Percentiles rank a stretch among this genome's conserved stretches.
phyloP scores from a whole-genome alignment of 2,888 invertebrate species.

The Chironomus tentans region DNA sequence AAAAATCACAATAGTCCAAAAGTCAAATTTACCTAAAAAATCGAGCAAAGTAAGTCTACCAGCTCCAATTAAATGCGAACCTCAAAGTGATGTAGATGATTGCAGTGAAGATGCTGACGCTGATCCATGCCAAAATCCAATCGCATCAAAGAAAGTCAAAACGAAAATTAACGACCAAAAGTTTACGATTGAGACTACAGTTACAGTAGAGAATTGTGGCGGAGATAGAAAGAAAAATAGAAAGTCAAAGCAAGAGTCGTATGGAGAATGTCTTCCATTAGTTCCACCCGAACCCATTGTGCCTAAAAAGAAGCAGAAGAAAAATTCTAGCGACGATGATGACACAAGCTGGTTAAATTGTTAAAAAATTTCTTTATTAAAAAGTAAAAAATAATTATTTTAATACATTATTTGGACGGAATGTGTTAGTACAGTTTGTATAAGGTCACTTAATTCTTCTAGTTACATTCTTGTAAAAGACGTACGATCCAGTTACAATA shows the following conservation, averaged over 20 bases:
- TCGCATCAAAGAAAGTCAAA: not conserved
- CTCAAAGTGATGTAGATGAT: not conserved
- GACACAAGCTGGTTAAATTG: not conserved
- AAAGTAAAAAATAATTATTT: not conserved
- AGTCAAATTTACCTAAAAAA: not conserved
- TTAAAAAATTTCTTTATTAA: not conserved
- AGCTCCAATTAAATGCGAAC: no score
- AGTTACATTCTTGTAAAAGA: not conserved
- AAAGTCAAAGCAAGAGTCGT: not conserved
- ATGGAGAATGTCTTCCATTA: not conserved
- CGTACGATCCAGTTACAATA: no score
- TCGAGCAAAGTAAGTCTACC: not conserved
- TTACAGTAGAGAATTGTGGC: constrained; percentile 1
- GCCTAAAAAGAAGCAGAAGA: not conserved
- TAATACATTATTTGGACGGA: constrained; percentile 5
- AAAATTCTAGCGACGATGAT: not conserved
- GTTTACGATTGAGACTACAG: constrained; percentile 10
- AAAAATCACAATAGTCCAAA: not conserved
- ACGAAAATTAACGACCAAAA: not conserved
- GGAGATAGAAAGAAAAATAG: not conserved
- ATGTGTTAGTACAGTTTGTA: not conserved
- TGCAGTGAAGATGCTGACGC: not conserved
- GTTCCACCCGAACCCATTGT: not conserved
- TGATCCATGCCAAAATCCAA: not conserved
- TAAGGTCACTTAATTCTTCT: not conserved